A percentile compares a stretch with the other conserved stretches of the same genome.
Evolutionary conservation across 2,888 invertebrate genomes (phyloP).

Genomic region (Xestoiulus laeticollis): DNA sequence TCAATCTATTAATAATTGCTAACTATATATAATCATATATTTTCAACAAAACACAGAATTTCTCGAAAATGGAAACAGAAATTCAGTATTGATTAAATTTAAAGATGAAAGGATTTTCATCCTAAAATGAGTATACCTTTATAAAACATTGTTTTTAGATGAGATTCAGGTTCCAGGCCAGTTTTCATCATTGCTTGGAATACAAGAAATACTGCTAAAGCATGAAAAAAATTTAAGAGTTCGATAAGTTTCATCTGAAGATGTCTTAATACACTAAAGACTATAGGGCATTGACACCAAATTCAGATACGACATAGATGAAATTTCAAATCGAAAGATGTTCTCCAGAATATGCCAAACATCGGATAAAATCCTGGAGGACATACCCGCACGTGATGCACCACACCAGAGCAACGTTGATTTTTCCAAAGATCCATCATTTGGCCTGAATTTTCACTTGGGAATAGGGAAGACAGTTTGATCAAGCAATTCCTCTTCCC

Average conservation of each 20-base stretch:
- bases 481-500: slow-evolving; percentile 32
- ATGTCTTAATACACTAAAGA: not conserved
- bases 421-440: slow-evolving; percentile 36
- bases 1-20: too few species aligned
- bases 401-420: slow-evolving; percentile 21
- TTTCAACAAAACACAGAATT: too few species aligned
- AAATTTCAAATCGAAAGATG: not conserved
- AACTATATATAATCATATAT: too few species aligned
- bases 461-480: slow-evolving; percentile 40
- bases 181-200: not conserved
- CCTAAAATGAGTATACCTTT: too few species aligned
- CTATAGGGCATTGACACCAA: not conserved
- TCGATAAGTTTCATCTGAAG: not conserved
- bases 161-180: not conserved
- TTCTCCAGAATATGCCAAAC: slow-evolving; percentile 2
- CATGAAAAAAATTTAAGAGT: not conserved
- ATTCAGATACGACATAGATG: not conserved
- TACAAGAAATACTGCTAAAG: not conserved
- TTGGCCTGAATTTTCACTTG: slow-evolving; percentile 21
- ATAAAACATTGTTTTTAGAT: not conserved
- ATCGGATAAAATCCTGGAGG: not conserved
- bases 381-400: not conserved
- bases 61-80: too few species aligned
- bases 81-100: too few species aligned
- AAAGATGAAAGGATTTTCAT: too few species aligned